Evolutionary conservation across 2,797 vertebrate species (phyloP).

Genomic region (Lepilemur ruficaudatus): DNA sequence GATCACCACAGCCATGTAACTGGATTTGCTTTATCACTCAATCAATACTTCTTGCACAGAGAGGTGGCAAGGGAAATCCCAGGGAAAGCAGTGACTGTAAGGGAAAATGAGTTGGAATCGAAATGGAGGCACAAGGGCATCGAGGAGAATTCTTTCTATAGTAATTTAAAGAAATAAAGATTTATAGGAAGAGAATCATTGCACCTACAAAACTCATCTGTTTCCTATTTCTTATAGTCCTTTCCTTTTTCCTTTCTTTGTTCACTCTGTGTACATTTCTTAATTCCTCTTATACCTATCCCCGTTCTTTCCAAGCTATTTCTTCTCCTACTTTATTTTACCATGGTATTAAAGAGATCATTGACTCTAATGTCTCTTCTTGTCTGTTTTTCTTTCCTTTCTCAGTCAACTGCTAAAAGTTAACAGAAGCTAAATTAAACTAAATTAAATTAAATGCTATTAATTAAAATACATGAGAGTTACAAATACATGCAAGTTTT

Average conservation of each 20-base stretch:
- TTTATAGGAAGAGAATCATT: not conserved
- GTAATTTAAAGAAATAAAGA: constrained; percentile 45
- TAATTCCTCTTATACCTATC: not conserved
- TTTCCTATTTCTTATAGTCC: not conserved
- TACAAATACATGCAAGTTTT: not conserved
- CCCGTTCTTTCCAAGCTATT: not conserved
- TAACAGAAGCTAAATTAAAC: not conserved
- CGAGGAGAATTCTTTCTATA: constrained; percentile 18
- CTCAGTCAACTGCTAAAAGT: not conserved
- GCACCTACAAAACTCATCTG: not conserved
- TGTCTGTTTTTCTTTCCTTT: not conserved
- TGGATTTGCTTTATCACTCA: constrained; percentile 74
- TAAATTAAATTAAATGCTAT: not conserved
- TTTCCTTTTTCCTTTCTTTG: not conserved
- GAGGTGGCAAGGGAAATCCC: constrained; percentile 43
- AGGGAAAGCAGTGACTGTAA: constrained; percentile 5
- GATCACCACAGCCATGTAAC: constrained; percentile 67
- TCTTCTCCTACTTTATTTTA: constrained; percentile 9
- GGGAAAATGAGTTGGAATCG: constrained; percentile 56
- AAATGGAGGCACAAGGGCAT: constrained; percentile 10
- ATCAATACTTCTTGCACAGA: constrained; percentile 66
- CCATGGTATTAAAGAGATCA: not conserved
- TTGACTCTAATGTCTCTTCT: not conserved
- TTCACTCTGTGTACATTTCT: not conserved
- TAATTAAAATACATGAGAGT: not conserved